Percentiles rank a stretch among this genome's conserved stretches.
Conservation (phyloP, 1,140 invertebrate genomes). For the Papilio aristodemus region DNA sequence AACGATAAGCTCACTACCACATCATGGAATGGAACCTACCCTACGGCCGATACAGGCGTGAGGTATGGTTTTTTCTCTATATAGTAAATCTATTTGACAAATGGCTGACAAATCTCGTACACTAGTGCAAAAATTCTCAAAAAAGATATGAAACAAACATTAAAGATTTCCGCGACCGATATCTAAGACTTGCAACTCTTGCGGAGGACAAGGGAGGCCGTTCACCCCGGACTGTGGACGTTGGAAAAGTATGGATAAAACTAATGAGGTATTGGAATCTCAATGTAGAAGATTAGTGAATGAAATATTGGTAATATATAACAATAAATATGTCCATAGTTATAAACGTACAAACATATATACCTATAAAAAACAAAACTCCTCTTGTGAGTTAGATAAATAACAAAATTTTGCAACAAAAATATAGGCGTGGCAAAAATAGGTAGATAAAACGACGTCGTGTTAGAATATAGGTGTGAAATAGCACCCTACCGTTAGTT, state of each 20-base stretch:
- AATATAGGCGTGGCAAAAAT: background rate
- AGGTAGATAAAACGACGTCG: background rate
- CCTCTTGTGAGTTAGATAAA: no score
- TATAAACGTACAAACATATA: no score
- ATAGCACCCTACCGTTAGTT: slow-evolving; percentile 13
- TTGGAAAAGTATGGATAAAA: slow-evolving; percentile 42
- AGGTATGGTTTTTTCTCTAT: no score
- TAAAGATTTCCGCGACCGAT: slow-evolving; percentile 33
- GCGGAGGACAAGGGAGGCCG: slow-evolving; percentile 64
- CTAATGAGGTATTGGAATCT: background rate
- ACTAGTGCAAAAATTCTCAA: background rate
- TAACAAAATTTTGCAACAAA: background rate
- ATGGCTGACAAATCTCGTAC: background rate
- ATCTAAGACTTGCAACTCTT: slow-evolving; percentile 53
- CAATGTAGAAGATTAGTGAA: background rate
- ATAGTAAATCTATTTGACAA: background rate
- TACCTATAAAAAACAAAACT: no score
- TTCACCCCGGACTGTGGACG: slow-evolving; percentile 55
- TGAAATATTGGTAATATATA: background rate
- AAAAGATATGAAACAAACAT: slow-evolving; percentile 32
- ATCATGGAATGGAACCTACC: no score
- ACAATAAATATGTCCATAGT: background rate
- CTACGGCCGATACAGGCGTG: no score
- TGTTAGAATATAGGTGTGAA: slow-evolving; percentile 21
- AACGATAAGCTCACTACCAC: no score